phyloP scores from a whole-genome alignment of 2,888 invertebrate species.

The Nephrotoma guestfalica region DNA sequence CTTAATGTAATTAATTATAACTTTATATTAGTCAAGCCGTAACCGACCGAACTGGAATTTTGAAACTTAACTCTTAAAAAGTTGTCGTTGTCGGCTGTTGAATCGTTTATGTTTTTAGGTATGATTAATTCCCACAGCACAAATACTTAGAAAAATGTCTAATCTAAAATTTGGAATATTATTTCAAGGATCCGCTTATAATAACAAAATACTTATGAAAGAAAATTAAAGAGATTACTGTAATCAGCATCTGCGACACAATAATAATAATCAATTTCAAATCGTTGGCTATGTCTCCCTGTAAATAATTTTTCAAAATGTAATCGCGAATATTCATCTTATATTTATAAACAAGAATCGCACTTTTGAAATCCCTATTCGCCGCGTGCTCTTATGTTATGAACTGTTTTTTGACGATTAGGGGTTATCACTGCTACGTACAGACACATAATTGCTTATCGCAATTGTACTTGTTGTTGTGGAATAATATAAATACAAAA shows the following conservation, averaged over 20 bases:
- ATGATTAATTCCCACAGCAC: no score
- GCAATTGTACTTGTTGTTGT: neutral
- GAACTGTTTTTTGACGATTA: neutral
- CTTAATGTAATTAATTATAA: no score
- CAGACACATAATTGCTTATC: neutral
- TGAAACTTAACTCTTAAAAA: no score
- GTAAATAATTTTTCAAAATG: neutral
- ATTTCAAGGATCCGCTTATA: neutral
- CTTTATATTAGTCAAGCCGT: no score
- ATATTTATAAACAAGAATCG: neutral
- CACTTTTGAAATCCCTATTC: neutral
- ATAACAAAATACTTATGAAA: neutral
- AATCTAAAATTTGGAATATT: no score
- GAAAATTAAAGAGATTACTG: neutral
- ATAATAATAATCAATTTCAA: neutral
- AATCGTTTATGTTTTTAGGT: no score
- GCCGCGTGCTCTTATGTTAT: neutral
- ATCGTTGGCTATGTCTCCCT: neutral
- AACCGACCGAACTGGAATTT: no score
- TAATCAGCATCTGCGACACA: neutral
- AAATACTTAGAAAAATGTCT: no score
- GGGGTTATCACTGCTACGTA: neutral
- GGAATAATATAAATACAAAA: neutral
- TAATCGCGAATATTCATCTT: neutral
- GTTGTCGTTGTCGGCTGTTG: no score